Percentiles rank a stretch among this genome's conserved stretches.
These are phyloP conservation scores for Sminthurides aquaticus DNA, from an alignment of 2,888 invertebrate genomes.

Conservation along the genomic window DNA sequence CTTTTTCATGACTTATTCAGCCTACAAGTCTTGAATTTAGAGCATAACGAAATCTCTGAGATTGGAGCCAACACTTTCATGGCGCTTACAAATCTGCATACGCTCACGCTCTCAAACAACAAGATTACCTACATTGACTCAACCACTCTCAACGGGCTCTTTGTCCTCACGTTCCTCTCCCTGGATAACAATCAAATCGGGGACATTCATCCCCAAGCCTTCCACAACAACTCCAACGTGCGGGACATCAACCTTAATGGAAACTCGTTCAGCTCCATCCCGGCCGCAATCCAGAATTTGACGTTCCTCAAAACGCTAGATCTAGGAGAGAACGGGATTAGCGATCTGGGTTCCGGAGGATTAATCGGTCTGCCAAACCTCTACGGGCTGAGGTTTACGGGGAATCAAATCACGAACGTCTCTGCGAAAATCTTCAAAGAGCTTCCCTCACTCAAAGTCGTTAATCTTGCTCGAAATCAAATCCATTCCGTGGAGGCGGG, in stretches of 20 bases:
- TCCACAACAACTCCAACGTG: constrained; percentile 59
- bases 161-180: constrained; percentile 74
- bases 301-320: constrained; percentile 77
- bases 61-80: constrained; percentile 81
- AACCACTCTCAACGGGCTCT: constrained; percentile 77
- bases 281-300: constrained; percentile 75
- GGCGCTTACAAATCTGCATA: constrained; percentile 85
- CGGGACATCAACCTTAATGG: constrained; percentile 81
- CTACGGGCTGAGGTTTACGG: constrained; percentile 78
- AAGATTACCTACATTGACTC: constrained; percentile 75
- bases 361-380: constrained; percentile 60
- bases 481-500: constrained; percentile 71
- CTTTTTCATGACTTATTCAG: constrained; percentile 75
- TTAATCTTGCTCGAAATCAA: constrained; percentile 80
- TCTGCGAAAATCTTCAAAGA: constrained; percentile 71
- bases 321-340: constrained; percentile 83
- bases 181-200: constrained; percentile 78
- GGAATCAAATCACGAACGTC: constrained; percentile 75
- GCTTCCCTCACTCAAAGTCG: constrained; percentile 70
- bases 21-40: constrained; percentile 73
- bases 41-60: constrained; percentile 72
- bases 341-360: constrained; percentile 67
- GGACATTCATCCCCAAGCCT: constrained; percentile 77
- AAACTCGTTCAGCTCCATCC: constrained; percentile 72
- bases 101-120: constrained; percentile 78